phyloP scores from a whole-genome alignment of 2,797 vertebrate genomes.

The Falco rusticolus region DNA sequence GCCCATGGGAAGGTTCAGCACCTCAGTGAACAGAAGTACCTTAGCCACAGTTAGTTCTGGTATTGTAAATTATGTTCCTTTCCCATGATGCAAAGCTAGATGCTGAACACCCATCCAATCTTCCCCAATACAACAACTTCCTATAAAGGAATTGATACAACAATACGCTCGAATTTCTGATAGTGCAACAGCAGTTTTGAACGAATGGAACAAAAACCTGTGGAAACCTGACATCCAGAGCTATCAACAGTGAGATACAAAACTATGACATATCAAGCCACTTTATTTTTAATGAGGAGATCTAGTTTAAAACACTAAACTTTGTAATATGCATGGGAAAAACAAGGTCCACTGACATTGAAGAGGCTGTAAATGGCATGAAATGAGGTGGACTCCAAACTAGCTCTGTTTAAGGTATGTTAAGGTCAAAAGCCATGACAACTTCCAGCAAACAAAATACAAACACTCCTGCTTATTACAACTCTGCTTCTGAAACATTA shows the following conservation, averaged over 20 bases:
- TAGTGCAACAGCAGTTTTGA: background rate
- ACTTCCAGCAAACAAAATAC: background rate
- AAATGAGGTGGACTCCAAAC: background rate
- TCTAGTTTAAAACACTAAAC: background rate
- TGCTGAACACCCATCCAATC: background rate
- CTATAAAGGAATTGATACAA: background rate
- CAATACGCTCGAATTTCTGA: background rate
- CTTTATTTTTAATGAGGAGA: background rate
- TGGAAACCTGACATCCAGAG: background rate
- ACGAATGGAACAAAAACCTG: background rate
- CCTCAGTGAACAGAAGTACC: background rate
- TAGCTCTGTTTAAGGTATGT: background rate
- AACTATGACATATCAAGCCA: fast-evolving
- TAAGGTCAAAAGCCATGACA: background rate
- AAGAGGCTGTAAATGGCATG: background rate
- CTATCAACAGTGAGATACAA: background rate
- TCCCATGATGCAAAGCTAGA: background rate
- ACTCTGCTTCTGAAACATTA: background rate
- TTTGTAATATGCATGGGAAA: fast-evolving
- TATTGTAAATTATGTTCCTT: background rate
- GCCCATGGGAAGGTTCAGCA: background rate
- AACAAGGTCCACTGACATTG: background rate
- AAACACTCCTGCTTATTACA: background rate
- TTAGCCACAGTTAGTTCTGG: background rate
- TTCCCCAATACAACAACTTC: fast-evolving